phyloP scores from a whole-genome alignment of 2,797 vertebrate genomes.

The Strix occidentalis region DNA sequence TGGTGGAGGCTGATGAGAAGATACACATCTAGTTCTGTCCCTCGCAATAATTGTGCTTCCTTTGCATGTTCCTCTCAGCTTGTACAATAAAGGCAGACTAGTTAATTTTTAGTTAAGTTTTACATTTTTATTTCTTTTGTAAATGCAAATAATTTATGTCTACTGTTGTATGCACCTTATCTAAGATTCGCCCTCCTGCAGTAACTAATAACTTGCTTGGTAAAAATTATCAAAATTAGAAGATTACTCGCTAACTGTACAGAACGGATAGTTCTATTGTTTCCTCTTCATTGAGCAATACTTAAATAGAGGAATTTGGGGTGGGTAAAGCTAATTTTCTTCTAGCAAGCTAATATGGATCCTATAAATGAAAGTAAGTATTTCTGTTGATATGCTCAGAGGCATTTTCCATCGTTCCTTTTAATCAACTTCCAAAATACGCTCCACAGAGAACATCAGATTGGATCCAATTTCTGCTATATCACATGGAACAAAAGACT shows the following conservation, averaged over 20 bases:
- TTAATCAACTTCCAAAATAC: not conserved
- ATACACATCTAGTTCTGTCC: not conserved
- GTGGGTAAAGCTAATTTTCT: constrained; percentile 2
- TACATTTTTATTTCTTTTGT: not conserved
- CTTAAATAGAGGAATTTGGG: not conserved
- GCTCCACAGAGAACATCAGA: not conserved
- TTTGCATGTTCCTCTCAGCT: not conserved
- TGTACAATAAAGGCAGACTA: not conserved
- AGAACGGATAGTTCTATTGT: not conserved
- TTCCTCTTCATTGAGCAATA: not conserved
- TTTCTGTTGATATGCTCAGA: not conserved
- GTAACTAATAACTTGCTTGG: not conserved
- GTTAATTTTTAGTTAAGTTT: not conserved
- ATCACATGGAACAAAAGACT: constrained; percentile 43
- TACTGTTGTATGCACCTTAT: not conserved
- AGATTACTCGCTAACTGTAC: accelerated
- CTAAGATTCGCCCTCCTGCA: not conserved
- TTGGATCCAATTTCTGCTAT: not conserved
- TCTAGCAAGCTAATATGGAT: not conserved
- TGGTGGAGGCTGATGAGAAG: not conserved
- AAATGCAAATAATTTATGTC: not conserved
- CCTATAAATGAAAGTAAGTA: not conserved
- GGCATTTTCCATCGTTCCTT: constrained; percentile 10
- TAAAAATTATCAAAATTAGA: not conserved
- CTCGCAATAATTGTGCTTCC: not conserved